These are phyloP conservation scores for Holothuria glaberrima DNA, from an alignment of 35 echinoderm and acorn worm genomes.

Conservation along the genomic window DNA sequence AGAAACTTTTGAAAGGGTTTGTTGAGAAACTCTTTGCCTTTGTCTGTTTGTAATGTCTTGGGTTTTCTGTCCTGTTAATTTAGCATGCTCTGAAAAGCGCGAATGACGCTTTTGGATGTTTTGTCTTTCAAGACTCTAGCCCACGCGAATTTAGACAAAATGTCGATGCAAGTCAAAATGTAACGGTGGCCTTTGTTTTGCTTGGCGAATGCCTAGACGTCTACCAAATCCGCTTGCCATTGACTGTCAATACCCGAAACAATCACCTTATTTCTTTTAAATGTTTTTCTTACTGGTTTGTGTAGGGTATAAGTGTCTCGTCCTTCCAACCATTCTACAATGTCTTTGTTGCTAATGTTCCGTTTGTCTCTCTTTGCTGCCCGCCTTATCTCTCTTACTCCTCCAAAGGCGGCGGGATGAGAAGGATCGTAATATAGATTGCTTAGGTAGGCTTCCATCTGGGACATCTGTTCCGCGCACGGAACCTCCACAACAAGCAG, in stretches of 20 bases:
- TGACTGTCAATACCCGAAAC: constrained; percentile 73
- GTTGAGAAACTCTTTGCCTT: constrained; percentile 64
- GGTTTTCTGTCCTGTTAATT: constrained; percentile 51
- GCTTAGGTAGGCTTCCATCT: constrained; percentile 26
- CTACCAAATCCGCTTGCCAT: constrained; percentile 79
- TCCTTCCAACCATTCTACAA: constrained; percentile 37
- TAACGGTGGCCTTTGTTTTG: constrained; percentile 67
- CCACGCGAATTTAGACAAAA: constrained; percentile 78
- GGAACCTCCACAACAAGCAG: constrained; percentile 42
- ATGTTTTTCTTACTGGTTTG: constrained; percentile 27
- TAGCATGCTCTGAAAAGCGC: constrained; percentile 56
- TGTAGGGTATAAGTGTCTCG: constrained; percentile 70
- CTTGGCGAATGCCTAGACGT: constrained; percentile 35
- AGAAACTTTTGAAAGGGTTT: constrained; percentile 58
- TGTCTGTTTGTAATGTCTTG: constrained; percentile 59
- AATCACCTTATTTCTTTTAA: constrained; percentile 62
- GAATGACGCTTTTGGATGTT: constrained; percentile 11
- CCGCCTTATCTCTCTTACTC: constrained; percentile 23
- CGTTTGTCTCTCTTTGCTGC: background rate
- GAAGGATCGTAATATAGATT: constrained; percentile 56
- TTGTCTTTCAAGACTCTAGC: constrained; percentile 64
- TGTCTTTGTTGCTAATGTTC: constrained; percentile 6
- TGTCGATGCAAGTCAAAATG: constrained; percentile 78
- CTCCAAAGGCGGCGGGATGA: constrained; percentile 53
- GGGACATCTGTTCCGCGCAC: background rate